A percentile compares a stretch with the other conserved stretches of the same genome.
Evolutionary conservation across 2,113 vertebrate genomes (phyloP).

Genomic region (Actinemys pallida): DNA sequence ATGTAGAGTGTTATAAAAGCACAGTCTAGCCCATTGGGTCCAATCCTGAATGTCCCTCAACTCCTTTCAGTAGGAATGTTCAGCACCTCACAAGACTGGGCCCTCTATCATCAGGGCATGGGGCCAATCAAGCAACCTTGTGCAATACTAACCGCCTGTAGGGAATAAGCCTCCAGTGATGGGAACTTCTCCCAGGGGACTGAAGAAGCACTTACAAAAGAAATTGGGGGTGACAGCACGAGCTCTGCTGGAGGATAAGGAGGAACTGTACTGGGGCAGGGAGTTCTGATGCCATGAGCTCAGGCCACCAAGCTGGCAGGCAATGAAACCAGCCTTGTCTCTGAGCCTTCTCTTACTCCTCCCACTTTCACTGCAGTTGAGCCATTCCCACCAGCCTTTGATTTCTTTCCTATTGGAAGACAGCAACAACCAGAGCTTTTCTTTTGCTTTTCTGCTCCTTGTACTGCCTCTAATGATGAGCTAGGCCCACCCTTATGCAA

Average conservation of each 20-base stretch:
- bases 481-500: not conserved
- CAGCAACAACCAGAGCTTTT: slow-evolving; percentile 16
- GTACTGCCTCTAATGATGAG: not conserved
- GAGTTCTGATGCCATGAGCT: not conserved
- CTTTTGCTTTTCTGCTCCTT: not conserved
- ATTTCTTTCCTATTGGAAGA: not conserved
- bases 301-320: not conserved
- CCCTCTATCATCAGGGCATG: not conserved
- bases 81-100: not conserved
- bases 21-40: not conserved
- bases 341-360: not conserved
- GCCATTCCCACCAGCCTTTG: not conserved
- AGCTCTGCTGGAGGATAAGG: not conserved
- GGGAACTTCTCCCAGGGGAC: not conserved
- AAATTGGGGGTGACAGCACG: not conserved
- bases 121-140: not conserved
- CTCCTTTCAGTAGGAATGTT: not conserved
- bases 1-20: not conserved
- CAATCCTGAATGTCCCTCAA: not conserved
- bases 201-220: not conserved
- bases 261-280: not conserved
- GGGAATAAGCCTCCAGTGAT: not conserved
- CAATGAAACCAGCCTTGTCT: not conserved
- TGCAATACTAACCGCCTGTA: not conserved
- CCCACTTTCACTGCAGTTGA: not conserved